Evolutionary conservation across 2,888 invertebrate species (phyloP).

Genomic region (Corbicula japonica): DNA sequence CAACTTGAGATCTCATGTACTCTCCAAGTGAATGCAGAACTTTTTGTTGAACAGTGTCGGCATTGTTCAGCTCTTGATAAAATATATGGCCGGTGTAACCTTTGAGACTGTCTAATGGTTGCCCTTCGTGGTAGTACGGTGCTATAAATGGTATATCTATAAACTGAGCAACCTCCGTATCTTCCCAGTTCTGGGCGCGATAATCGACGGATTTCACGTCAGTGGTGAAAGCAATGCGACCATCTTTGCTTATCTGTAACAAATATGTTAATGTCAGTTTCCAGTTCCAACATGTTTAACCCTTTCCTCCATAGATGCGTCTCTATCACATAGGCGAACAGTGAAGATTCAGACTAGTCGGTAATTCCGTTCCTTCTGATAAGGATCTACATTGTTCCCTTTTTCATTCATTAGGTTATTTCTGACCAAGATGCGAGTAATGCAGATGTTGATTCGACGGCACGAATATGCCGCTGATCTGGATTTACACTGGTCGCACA

Average conservation of each 20-base stretch:
- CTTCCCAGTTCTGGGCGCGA: slow-evolving; percentile 53
- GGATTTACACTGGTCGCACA: too few species aligned
- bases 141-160: slow-evolving; percentile 75
- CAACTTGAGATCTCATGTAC: slow-evolving; percentile 90
- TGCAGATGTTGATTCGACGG: too few species aligned
- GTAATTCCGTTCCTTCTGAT: too few species aligned
- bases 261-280: too few species aligned
- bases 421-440: too few species aligned
- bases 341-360: too few species aligned
- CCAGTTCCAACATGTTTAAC: too few species aligned
- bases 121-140: slow-evolving; percentile 70
- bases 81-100: slow-evolving; percentile 36
- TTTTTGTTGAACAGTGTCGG: background rate
- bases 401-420: too few species aligned
- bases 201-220: slow-evolving; percentile 19
- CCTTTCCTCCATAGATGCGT: too few species aligned
- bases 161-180: slow-evolving; percentile 42
- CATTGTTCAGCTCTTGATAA: slow-evolving; percentile 32
- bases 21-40: slow-evolving; percentile 51
- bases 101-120: slow-evolving; percentile 17
- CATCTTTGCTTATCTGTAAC: slow-evolving; percentile 73
- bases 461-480: too few species aligned
- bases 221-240: slow-evolving; percentile 62
- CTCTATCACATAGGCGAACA: too few species aligned
- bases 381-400: too few species aligned